A percentile compares a stretch with the other conserved stretches of the same genome.
Evolutionary conservation across 2,113 vertebrate species (phyloP).

Genomic region (Hiodon alosoides): DNA sequence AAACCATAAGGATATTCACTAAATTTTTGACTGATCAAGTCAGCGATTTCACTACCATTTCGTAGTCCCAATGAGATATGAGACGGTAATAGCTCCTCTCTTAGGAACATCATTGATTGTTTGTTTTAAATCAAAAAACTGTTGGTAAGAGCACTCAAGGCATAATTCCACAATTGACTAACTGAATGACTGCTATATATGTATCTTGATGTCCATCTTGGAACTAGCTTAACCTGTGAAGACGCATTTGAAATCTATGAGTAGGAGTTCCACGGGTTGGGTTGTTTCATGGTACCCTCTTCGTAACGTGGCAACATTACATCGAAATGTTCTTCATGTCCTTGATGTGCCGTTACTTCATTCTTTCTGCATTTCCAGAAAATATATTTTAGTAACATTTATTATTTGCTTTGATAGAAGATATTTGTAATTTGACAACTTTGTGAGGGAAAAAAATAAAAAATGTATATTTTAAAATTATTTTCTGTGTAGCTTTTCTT

Average conservation of each 20-base stretch:
- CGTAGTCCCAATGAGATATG: no score
- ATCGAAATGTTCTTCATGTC: conserved; percentile 12
- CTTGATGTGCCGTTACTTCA: conserved; percentile 17
- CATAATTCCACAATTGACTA: no score
- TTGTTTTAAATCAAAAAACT: no score
- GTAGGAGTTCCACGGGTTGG: not conserved
- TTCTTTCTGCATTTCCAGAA: conserved; percentile 28
- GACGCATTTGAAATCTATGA: not conserved
- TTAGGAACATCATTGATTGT: no score
- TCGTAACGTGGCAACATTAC: conserved; percentile 6
- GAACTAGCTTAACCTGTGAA: conserved; percentile 5
- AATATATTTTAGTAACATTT: conserved; percentile 25
- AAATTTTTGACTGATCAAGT: no score
- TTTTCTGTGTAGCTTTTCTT: not conserved
- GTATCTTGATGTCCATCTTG: not conserved
- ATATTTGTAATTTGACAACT: conserved; percentile 34
- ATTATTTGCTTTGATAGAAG: conserved; percentile 26
- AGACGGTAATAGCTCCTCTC: no score
- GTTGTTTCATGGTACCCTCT: not conserved
- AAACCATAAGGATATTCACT: no score
- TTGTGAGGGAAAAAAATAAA: conserved; percentile 28
- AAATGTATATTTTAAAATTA: not conserved
- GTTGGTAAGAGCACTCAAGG: not conserved
- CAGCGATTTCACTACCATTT: no score
- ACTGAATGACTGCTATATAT: no score